phyloP scores from a whole-genome alignment of 2,113 vertebrate species.

The Climacteris rufus region DNA sequence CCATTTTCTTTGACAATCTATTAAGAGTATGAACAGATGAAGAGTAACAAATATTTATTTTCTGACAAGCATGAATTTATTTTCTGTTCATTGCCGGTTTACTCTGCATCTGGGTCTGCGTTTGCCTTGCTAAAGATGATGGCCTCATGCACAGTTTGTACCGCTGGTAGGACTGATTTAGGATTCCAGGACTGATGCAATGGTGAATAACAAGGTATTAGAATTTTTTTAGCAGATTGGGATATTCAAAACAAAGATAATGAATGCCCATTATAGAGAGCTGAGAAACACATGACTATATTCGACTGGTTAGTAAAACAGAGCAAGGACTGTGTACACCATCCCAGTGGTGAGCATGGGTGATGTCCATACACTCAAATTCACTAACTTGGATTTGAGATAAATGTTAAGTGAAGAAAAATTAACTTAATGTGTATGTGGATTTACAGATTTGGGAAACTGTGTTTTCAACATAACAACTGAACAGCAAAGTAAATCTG shows the following conservation, averaged over 20 bases:
- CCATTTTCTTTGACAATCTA: neutral
- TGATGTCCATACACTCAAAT: neutral
- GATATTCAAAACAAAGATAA: neutral
- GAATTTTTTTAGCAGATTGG: neutral
- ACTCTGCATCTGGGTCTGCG: neutral
- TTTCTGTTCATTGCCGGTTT: neutral
- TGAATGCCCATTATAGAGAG: neutral
- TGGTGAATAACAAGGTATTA: neutral
- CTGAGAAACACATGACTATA: neutral
- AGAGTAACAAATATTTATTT: neutral
- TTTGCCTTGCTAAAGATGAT: neutral
- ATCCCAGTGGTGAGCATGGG: neutral
- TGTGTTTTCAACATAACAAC: neutral
- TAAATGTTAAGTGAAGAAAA: neutral
- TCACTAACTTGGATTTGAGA: neutral
- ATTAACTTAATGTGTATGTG: neutral
- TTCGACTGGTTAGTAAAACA: neutral
- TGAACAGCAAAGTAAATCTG: neutral
- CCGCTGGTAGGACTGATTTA: neutral
- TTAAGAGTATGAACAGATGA: neutral
- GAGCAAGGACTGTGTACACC: neutral
- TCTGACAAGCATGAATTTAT: neutral
- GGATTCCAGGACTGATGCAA: neutral
- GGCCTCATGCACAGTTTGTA: neutral
- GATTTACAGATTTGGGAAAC: neutral